phyloP scores from a whole-genome alignment of 2,797 vertebrate genomes.

The Melanotaenia boesemani region DNA sequence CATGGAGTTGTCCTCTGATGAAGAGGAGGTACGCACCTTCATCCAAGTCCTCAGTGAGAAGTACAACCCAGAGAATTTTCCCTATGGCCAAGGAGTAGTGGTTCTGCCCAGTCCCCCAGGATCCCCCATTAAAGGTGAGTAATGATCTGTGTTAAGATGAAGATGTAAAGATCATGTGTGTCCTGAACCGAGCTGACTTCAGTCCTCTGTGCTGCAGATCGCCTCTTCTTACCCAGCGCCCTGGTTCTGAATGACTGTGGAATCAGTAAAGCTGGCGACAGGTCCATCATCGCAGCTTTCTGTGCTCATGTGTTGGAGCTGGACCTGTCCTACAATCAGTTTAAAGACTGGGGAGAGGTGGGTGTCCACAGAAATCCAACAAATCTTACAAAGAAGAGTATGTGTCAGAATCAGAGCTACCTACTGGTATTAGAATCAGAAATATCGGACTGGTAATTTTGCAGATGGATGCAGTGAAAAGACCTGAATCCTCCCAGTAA shows the following conservation, averaged over 20 bases:
- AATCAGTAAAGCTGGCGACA: conserved; percentile 92
- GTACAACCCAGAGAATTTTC: conserved; percentile 97
- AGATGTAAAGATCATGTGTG: not conserved
- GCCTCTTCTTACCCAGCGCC: conserved; percentile 91
- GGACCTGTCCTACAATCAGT: conserved; percentile 95
- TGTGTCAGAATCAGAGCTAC: no score
- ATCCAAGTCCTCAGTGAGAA: conserved; percentile 96
- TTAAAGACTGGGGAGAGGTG: conserved; percentile 96
- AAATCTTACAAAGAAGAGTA: no score
- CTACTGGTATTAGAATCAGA: no score
- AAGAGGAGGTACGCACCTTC: conserved; percentile 91
- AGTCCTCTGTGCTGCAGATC: conserved; percentile 79
- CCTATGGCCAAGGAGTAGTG: conserved; percentile 92
- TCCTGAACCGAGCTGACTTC: not conserved
- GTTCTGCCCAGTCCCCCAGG: conserved; percentile 91
- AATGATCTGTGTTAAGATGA: not conserved
- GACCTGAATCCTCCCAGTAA: no score
- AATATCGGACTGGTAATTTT: no score
- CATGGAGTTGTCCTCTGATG: conserved; percentile 86
- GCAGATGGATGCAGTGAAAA: no score
- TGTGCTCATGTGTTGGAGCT: conserved; percentile 95
- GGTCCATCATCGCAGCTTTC: conserved; percentile 90
- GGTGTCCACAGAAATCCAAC: conserved; percentile 3
- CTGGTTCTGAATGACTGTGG: conserved; percentile 94
- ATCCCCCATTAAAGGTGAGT: conserved; percentile 94